Conservation (phyloP, 53 echinoderm and acorn worm genomes). For the Temnopleurus reevesii region DNA sequence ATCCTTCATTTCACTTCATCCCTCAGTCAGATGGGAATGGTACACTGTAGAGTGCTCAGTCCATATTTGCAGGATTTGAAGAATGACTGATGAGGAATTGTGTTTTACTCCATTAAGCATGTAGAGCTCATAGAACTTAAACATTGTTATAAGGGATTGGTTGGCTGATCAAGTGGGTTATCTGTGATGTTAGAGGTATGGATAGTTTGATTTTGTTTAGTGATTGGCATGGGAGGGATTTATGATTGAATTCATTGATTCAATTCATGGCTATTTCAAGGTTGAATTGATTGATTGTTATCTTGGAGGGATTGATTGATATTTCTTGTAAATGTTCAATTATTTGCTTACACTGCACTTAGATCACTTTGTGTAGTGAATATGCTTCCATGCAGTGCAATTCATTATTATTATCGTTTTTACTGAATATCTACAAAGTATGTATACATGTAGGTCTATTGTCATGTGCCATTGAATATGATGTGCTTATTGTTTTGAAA, state of each 20-base stretch:
- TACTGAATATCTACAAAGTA: too few relatives aligned
- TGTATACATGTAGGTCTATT: too few relatives aligned
- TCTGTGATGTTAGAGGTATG: background rate
- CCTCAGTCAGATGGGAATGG: background rate
- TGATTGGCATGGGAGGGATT: background rate
- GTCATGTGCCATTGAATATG: too few relatives aligned
- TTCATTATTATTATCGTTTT: too few relatives aligned
- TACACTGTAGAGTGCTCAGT: too few relatives aligned
- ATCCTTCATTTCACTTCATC: background rate
- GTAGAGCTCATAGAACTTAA: background rate
- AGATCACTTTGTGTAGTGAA: too few relatives aligned
- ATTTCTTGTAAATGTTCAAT: too few relatives aligned
- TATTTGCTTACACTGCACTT: too few relatives aligned
- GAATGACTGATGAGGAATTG: background rate
- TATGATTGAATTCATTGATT: background rate
- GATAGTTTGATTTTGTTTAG: background rate
- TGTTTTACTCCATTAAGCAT: too few relatives aligned
- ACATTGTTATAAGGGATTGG: background rate
- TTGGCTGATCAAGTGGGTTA: constrained; percentile 14
- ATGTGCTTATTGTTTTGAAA: too few relatives aligned
- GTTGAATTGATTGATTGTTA: background rate
- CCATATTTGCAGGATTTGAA: background rate
- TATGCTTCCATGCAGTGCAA: too few relatives aligned
- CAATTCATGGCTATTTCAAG: background rate
- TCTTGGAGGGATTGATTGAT: too few relatives aligned